Base-by-base conservation (phyloP, 2,888 invertebrate species). In the Tipula lateralis region DNA sequence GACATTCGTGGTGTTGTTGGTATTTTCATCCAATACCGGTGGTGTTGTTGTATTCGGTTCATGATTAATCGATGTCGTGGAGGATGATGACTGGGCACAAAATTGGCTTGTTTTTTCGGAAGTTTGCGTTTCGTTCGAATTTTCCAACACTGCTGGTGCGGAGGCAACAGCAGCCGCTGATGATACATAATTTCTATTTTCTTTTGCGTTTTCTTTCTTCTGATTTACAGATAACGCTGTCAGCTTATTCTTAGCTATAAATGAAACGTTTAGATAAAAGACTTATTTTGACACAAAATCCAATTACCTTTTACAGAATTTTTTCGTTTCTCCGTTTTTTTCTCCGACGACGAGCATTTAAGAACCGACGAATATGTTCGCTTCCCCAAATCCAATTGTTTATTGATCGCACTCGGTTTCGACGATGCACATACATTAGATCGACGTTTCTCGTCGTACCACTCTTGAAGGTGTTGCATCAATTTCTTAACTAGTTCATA, bases 281-380 rank as follows among this genome's bases (percentile, higher is more conserved):
- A 44, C n/a, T 44, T 16, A 6, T 16, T 44, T 44, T 16, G 44
- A 4, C 1, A 5, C 2, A 13, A 39, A 39, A 39, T 13, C 13
- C 39, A 39, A n/a, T n/a, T 66, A 66, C 66, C 66, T 66, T 66
- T 66, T 9, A 66, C 66, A 66, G 66, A 66, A 66, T 66, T 66
- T 66, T 66, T 66, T 12, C 66, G 6, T 82, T 82, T 82, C n/a
- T 82, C 82, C 82, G 82, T 32, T n/a, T 82, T 32, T 5, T 29
- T 82, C 16, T 82, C 32, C 5, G 29, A 5, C n/a, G 82, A 30
- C 6, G 83, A 83, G 19, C 34, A 83, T 84, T 84, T 84, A n/a
- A 84, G 29, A 0, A 84, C 84, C n/a, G 84, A 84, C 6, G 84
- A 84, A 50, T 84, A 84, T 0, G 34, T 50, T 30, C 34, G 44